A percentile compares a stretch with the other conserved stretches of the same genome.
Evolutionary conservation across 2,888 invertebrate species (phyloP).

Genomic region (Drosophila borborema): DNA sequence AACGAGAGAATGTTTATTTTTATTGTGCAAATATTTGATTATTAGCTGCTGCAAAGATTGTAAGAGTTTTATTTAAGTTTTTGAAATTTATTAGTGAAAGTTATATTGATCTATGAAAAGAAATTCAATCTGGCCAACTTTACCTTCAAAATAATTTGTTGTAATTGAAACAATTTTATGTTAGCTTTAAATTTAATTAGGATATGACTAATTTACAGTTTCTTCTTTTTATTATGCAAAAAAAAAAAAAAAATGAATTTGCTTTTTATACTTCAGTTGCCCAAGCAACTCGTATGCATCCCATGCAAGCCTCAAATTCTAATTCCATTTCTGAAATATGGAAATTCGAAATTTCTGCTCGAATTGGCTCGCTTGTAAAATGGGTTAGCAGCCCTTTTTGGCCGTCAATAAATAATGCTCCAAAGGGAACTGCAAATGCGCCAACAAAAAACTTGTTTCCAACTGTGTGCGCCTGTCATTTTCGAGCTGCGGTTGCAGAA

Average conservation of each 20-base stretch:
- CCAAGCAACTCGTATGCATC: no score
- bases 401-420: constrained; percentile 23
- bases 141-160: not conserved
- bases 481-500: constrained; percentile 61
- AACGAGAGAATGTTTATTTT: constrained; percentile 1
- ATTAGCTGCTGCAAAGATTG: not conserved
- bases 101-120: not conserved
- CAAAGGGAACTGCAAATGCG: constrained; percentile 15
- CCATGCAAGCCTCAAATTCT: not conserved
- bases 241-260: no score
- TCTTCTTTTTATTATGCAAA: no score
- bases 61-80: not conserved
- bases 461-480: constrained; percentile 25
- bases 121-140: not conserved
- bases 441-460: constrained; percentile 6
- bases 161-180: not conserved
- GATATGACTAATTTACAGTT: no score
- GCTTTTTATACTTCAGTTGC: no score
- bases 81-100: not conserved
- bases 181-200: no score
- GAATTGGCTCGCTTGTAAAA: not conserved
- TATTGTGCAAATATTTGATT: constrained; percentile 4
- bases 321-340: not conserved
- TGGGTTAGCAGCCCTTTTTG: not conserved
- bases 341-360: not conserved